Evolutionary conservation across 2,797 vertebrate species (phyloP).

Genomic region (Miichthys miiuy): DNA sequence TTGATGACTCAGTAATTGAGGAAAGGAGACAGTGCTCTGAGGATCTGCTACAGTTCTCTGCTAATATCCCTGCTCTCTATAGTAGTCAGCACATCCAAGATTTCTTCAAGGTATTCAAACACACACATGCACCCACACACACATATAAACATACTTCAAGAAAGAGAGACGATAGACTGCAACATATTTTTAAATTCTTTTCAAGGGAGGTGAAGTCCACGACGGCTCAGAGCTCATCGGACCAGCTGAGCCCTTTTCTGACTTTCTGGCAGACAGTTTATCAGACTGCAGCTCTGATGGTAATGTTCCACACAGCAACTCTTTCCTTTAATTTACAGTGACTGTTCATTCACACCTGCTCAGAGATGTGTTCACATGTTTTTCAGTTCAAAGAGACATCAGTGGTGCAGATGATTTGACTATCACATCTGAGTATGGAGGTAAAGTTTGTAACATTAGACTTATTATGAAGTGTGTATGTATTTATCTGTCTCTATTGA

Average conservation of each 20-base stretch:
- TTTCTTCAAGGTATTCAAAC: conserved; percentile 93
- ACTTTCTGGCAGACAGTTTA: conserved; percentile 89
- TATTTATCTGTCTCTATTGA: conserved; percentile 3
- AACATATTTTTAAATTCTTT: conserved; percentile 40
- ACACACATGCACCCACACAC: background rate
- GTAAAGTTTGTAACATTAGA: conserved; percentile 70
- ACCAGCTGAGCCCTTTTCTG: conserved; percentile 90
- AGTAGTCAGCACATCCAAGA: conserved; percentile 94
- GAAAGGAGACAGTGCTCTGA: conserved; percentile 97
- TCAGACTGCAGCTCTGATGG: conserved; percentile 96
- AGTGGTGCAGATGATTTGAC: conserved; percentile 90
- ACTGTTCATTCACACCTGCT: background rate
- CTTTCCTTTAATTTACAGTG: background rate
- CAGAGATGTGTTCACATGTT: conserved; percentile 48
- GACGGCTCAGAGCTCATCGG: conserved; percentile 98
- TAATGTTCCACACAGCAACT: conserved; percentile 62
- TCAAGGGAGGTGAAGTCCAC: conserved; percentile 93
- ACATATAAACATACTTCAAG: background rate
- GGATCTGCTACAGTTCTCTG: conserved; percentile 97
- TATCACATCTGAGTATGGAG: conserved; percentile 90
- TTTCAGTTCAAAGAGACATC: conserved; percentile 88
- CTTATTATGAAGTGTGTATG: background rate
- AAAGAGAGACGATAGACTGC: background rate
- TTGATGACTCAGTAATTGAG: conserved; percentile 95
- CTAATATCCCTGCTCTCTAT: conserved; percentile 95